These are phyloP conservation scores for Helleia helle DNA, from an alignment of 2,888 invertebrate genomes.

Conservation along the genomic window DNA sequence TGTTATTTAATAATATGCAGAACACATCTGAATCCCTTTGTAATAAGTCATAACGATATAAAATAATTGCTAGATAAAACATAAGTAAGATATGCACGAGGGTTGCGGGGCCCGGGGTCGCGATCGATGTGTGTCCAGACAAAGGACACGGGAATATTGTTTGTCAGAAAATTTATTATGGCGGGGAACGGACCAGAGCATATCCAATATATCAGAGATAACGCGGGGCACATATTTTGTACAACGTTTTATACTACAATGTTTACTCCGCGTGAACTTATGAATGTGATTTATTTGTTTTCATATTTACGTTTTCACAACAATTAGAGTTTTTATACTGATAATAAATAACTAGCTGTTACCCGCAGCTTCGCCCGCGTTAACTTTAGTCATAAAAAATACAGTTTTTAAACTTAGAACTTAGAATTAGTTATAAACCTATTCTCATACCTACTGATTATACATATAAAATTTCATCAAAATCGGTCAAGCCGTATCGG, in stretches of 20 bases:
- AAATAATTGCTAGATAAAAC: constrained; percentile 1
- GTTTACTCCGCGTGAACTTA: constrained; percentile 22
- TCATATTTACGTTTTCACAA: constrained; percentile 9
- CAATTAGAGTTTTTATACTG: no score
- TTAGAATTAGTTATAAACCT: no score
- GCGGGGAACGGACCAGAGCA: constrained; percentile 36
- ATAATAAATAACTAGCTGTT: no score
- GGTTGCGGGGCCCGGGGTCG: constrained; percentile 30
- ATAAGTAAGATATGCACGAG: constrained; percentile 14
- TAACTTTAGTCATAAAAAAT: no score
- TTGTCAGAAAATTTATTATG: constrained; percentile 69
- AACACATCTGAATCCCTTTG: no score
- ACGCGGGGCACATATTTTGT: constrained; percentile 44
- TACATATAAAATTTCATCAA: no score
- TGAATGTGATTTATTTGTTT: constrained; percentile 13
- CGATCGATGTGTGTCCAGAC: constrained; percentile 52
- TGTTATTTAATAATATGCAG: no score
- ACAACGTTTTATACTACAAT: constrained; percentile 27
- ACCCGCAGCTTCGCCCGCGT: no score
- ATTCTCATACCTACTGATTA: no score
- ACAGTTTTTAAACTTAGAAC: no score
- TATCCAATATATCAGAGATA: constrained; percentile 45
- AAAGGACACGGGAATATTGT: constrained; percentile 66
- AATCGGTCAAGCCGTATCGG: no score
- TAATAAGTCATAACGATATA: no score